Evolutionary conservation across 1,140 invertebrate genomes (phyloP), one percentile per base, ranked within the genome.

Genomic region (Grapholita molesta): DNA sequence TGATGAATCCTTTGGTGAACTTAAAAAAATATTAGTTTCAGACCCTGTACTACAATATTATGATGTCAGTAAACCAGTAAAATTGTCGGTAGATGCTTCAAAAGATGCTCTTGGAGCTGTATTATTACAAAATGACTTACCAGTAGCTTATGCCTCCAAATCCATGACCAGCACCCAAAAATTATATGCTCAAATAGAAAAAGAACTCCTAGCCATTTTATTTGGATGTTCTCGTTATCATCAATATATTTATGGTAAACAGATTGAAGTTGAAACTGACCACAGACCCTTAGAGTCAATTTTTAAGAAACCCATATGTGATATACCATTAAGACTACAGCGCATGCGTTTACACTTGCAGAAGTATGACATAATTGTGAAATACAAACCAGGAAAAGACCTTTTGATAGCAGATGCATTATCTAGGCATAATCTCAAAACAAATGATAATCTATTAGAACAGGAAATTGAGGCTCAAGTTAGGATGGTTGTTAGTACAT

Each of bases 191-290:
- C 64, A 65, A 38, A 65, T 65, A 18, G 64, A 65, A 38, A 65
- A 65, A 65, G 64, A 15, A n/a, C 4, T 65, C 4, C 25, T 66
- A 7, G 38, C 7, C 65, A 55, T 25, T 70, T 25, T 42, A 15
- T 65, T 35, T 65, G 64, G 64, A 53, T 78, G 67, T 73, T 15
- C 24, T 15, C 64, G 25, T 15, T 70, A 35, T 30, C 68, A 70
- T 66, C 61, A 70, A 25, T 70, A 70, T 55, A 35, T 70, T 23
- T 70, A 70, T 66, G 68, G 64, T n/a, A 65, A 70, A 57, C 6
- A 18, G 12, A 12, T 70, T 65, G 18, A 18, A 33, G 61, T 66
- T 1, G 68, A 70, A 23, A 55, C 68, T 6, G 68, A 70, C 55
- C 68, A 70, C 15, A 65, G 28, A 35, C 68, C 68, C 0, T 15